Evolutionary conservation across 2,113 vertebrate species (phyloP).

Genomic region (Setophaga petechia): DNA sequence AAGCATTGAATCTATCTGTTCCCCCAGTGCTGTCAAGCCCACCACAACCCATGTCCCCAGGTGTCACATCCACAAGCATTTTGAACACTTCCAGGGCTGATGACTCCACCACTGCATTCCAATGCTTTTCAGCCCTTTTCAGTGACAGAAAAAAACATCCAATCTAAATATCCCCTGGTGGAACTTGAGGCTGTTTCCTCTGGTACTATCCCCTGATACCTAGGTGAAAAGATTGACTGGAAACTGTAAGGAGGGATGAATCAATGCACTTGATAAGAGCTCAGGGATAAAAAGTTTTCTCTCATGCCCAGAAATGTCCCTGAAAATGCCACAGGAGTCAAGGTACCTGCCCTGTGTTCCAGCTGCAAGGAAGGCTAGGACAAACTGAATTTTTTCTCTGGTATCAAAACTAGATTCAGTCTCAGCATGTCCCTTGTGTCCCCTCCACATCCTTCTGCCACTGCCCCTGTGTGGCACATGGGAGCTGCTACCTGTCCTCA

Average conservation of each 20-base stretch:
- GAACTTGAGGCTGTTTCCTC: neutral
- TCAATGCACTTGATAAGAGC: accelerated
- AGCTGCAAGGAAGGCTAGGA: neutral
- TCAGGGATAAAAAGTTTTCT: neutral
- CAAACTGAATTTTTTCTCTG: neutral
- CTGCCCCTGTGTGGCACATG: no score
- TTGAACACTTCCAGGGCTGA: neutral
- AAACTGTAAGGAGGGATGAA: neutral
- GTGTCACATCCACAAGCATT: neutral
- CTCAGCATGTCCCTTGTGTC: accelerated
- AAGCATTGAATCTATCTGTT: accelerated
- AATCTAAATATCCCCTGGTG: neutral
- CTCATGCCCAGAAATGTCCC: neutral
- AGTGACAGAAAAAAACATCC: neutral
- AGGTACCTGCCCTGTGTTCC: neutral
- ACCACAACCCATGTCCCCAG: neutral
- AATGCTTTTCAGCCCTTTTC: neutral
- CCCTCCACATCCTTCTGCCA: neutral
- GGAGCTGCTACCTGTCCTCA: neutral
- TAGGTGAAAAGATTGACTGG: neutral
- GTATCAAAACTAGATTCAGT: neutral
- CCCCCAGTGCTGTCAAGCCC: no score
- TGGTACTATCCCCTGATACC: accelerated
- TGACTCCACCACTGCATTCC: neutral
- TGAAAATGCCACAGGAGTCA: neutral